Percentiles rank a stretch among this genome's conserved stretches.
phyloP scores from a whole-genome alignment of 2,888 invertebrate species.

The Neria commutata region DNA sequence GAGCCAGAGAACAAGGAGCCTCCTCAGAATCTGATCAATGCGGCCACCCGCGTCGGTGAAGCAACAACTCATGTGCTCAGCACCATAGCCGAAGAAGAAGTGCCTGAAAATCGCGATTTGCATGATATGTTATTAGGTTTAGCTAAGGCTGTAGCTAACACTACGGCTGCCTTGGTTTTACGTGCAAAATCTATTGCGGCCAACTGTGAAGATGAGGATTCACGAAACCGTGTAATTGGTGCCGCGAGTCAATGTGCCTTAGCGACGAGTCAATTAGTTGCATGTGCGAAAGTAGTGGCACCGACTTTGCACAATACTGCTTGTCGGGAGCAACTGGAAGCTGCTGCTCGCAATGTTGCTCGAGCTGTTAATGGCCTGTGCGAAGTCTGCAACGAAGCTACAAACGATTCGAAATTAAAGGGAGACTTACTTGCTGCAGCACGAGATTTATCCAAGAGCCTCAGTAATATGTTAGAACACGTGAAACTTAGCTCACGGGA shows the following conservation, averaged over 20 bases:
- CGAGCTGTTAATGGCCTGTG: constrained; percentile 90
- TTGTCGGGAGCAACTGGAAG: constrained; percentile 88
- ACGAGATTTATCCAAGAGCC: constrained; percentile 82
- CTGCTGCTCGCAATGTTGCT: constrained; percentile 92
- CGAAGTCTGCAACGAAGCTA: constrained; percentile 76
- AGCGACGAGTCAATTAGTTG: constrained; percentile 96
- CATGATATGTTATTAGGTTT: constrained; percentile 90
- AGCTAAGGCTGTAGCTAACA: constrained; percentile 97
- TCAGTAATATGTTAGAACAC: constrained; percentile 88
- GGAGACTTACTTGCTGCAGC: constrained; percentile 85
- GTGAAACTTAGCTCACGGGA: constrained; percentile 76
- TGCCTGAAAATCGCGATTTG: constrained; percentile 80
- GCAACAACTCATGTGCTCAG: constrained; percentile 92
- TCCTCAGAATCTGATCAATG: constrained; percentile 89
- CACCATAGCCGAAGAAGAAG: constrained; percentile 92
- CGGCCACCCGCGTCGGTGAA: constrained; percentile 96
- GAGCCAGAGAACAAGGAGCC: constrained; percentile 95
- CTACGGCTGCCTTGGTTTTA: constrained; percentile 93
- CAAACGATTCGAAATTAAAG: constrained; percentile 71
- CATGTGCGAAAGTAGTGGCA: constrained; percentile 93
- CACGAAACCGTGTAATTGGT: constrained; percentile 75
- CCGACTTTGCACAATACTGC: constrained; percentile 81
- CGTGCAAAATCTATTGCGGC: constrained; percentile 97
- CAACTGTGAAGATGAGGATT: constrained; percentile 73
- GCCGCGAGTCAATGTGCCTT: constrained; percentile 97